Conservation (phyloP, 2,888 invertebrate species). For the Vannuccia rotundouncinata region DNA sequence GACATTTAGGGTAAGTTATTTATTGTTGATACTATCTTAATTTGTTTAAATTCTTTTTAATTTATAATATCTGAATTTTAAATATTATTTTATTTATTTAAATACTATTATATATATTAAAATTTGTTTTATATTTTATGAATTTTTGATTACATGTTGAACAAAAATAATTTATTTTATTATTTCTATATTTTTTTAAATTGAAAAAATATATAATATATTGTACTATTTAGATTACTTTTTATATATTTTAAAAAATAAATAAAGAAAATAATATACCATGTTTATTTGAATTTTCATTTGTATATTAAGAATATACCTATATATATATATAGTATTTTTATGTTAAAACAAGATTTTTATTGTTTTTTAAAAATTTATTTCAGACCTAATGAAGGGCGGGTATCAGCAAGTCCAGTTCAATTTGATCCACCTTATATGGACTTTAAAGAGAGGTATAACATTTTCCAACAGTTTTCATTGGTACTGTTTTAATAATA, state of each 20-base stretch:
- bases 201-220: too few relatives aligned
- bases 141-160: too few relatives aligned
- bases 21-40: neutral
- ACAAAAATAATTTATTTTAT: too few relatives aligned
- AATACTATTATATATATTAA: neutral
- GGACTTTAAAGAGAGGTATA: constrained; percentile 67
- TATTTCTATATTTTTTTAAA: too few relatives aligned
- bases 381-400: constrained; percentile 46
- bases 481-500: neutral
- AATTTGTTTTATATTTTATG: neutral
- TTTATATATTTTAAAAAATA: too few relatives aligned
- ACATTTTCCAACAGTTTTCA: neutral
- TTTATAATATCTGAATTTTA: neutral
- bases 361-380: too few relatives aligned
- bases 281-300: too few relatives aligned
- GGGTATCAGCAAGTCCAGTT: constrained; percentile 51
- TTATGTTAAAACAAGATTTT: too few relatives aligned
- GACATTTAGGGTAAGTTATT: neutral
- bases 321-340: too few relatives aligned
- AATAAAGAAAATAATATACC: too few relatives aligned
- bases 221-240: too few relatives aligned
- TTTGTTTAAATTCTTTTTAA: neutral
- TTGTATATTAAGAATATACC: too few relatives aligned
- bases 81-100: neutral
- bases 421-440: constrained; percentile 65